These are phyloP conservation scores for Genyomyrus donnyi DNA, from an alignment of 2,113 vertebrate genomes.

Conservation along the genomic window DNA sequence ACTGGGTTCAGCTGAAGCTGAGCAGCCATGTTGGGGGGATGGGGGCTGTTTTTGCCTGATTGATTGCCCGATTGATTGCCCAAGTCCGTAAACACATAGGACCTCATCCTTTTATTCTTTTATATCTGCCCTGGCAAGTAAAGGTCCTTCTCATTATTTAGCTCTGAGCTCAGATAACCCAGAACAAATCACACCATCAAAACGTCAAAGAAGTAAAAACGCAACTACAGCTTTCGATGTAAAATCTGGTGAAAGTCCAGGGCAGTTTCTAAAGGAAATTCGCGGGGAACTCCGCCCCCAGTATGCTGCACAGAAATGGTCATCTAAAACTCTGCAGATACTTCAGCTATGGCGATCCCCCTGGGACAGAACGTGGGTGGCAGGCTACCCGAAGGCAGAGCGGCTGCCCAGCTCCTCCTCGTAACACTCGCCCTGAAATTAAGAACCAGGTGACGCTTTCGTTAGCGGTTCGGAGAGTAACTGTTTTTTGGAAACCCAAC, in stretches of 20 bases:
- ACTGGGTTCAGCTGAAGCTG: not conserved
- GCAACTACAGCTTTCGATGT: not conserved
- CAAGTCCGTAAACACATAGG: not conserved
- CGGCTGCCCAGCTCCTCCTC: not conserved
- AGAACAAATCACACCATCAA: not conserved
- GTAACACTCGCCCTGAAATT: not conserved
- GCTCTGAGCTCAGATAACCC: not conserved
- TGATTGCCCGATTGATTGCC: not conserved
- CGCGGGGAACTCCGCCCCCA: not conserved
- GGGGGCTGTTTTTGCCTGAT: not conserved
- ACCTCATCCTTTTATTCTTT: not conserved
- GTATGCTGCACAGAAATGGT: not conserved
- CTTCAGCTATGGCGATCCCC: not conserved
- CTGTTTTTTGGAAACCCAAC: not conserved
- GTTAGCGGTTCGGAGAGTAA: not conserved
- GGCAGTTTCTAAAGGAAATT: not conserved
- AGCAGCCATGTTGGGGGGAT: not conserved
- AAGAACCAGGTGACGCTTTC: not conserved
- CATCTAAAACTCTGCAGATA: not conserved
- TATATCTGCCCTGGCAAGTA: not conserved
- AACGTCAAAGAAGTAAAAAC: not conserved
- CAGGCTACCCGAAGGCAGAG: not conserved
- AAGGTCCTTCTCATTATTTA: not conserved
- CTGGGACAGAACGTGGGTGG: not conserved
- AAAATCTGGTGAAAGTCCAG: not conserved